Evolutionary conservation across 2,797 vertebrate genomes (phyloP).

Genomic region (Sebastiscus albofasciatus): DNA sequence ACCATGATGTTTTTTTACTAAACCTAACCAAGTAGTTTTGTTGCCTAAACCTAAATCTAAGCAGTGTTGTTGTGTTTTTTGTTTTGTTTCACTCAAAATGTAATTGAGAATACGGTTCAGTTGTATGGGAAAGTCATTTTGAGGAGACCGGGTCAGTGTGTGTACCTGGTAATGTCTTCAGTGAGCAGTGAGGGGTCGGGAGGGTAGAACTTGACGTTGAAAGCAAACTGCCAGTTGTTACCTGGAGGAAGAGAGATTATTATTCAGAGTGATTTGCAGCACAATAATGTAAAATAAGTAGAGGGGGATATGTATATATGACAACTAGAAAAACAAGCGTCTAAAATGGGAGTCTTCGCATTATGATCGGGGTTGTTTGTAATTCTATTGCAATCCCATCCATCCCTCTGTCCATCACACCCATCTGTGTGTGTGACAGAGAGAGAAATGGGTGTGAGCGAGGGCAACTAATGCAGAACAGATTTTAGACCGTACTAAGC

Average conservation of each 20-base stretch:
- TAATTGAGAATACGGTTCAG: too few species aligned
- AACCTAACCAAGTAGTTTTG: too few species aligned
- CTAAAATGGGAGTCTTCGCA: background rate
- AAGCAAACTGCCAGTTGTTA: conserved; percentile 94
- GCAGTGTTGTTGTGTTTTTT: too few species aligned
- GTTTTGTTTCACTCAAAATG: too few species aligned
- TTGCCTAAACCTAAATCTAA: too few species aligned
- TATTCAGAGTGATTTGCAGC: background rate
- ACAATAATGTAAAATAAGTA: background rate
- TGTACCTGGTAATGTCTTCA: conserved; percentile 97
- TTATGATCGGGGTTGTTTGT: background rate
- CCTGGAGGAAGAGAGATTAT: conserved; percentile 75
- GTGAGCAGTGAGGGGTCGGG: conserved; percentile 95
- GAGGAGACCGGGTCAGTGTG: background rate
- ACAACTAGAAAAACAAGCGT: background rate
- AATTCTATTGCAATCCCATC: conserved; percentile 8
- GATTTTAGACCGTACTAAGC: conserved; percentile 56
- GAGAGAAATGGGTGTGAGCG: background rate
- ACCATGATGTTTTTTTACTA: too few species aligned
- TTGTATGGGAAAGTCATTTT: too few species aligned
- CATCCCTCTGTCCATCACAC: background rate
- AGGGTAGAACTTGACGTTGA: conserved; percentile 98
- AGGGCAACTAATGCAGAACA: conserved; percentile 49
- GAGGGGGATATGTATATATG: background rate
- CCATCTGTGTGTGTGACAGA: conserved; percentile 11